Percentiles rank a stretch among this genome's conserved stretches.
Evolutionary conservation across 2,888 invertebrate species (phyloP).

Genomic region (Amphiduros pacificus): DNA sequence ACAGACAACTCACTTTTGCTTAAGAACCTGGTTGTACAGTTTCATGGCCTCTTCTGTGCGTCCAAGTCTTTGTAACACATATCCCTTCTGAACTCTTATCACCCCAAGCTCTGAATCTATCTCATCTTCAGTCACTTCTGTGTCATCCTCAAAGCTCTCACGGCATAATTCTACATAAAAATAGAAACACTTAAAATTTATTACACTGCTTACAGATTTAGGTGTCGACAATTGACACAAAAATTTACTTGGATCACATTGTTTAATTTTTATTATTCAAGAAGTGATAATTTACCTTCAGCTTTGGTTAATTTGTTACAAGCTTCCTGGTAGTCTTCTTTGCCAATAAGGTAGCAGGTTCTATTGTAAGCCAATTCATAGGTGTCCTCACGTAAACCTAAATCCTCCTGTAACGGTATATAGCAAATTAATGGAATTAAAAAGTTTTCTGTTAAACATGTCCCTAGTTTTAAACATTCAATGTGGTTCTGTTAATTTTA

Average conservation of each 20-base stretch:
- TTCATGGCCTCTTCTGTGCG: constrained; percentile 82
- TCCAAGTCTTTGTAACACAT: constrained; percentile 83
- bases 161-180: constrained; percentile 70
- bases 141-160: constrained; percentile 83
- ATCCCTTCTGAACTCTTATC: constrained; percentile 88
- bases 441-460: too few species aligned
- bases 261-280: too few species aligned
- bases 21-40: constrained; percentile 81
- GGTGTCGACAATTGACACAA: too few species aligned
- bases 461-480: too few species aligned
- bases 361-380: constrained; percentile 92
- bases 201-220: too few species aligned
- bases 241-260: background rate
- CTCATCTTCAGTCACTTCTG: constrained; percentile 84
- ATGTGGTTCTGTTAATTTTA: too few species aligned
- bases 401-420: too few species aligned
- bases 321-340: constrained; percentile 73
- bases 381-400: constrained; percentile 64
- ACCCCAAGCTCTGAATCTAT: constrained; percentile 90
- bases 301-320: constrained; percentile 79
- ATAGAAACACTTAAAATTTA: too few species aligned
- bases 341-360: constrained; percentile 79
- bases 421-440: background rate
- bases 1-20: constrained; percentile 67
- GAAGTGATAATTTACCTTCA: constrained; percentile 65